These are phyloP conservation scores for Luffia ferchaultella DNA, from an alignment of 2,888 invertebrate genomes.

Conservation along the genomic window DNA sequence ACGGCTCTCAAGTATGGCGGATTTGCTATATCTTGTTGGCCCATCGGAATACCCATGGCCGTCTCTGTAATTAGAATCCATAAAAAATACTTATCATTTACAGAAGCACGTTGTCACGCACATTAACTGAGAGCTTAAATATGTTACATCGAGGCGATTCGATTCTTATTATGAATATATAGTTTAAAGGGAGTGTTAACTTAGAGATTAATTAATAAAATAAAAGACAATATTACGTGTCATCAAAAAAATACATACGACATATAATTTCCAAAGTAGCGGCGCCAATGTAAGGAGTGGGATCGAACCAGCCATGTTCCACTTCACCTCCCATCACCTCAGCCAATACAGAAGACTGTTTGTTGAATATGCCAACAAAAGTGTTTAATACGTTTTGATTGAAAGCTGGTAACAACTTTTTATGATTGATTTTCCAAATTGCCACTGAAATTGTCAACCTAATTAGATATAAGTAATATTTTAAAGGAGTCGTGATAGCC, in stretches of 20 bases:
- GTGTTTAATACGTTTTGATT: slow-evolving; percentile 23
- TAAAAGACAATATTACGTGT: not conserved
- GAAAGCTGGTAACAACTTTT: slow-evolving; percentile 27
- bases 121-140: too few relatives aligned
- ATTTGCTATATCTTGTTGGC: slow-evolving; percentile 3
- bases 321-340: slow-evolving; percentile 17
- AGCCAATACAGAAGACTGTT: slow-evolving; percentile 20
- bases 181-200: not conserved
- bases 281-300: slow-evolving; percentile 19
- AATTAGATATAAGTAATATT: not conserved
- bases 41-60: slow-evolving; percentile 5
- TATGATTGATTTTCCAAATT: slow-evolving; percentile 29
- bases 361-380: slow-evolving; percentile 24
- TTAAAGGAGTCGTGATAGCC: too few relatives aligned
- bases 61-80: slow-evolving; percentile 7
- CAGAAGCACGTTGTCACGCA: too few relatives aligned
- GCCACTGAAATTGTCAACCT: slow-evolving; percentile 19
- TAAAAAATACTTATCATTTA: too few relatives aligned
- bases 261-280: slow-evolving; percentile 24
- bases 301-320: slow-evolving; percentile 23
- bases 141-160: too few relatives aligned
- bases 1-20: slow-evolving; percentile 3
- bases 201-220: too few relatives aligned
- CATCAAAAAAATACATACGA: slow-evolving; percentile 23
- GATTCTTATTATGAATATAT: too few relatives aligned